Percentiles rank a stretch among this genome's conserved stretches.
These are phyloP conservation scores for Lochmaea capreae DNA, from an alignment of 2,888 invertebrate species.

Conservation along the genomic window DNA sequence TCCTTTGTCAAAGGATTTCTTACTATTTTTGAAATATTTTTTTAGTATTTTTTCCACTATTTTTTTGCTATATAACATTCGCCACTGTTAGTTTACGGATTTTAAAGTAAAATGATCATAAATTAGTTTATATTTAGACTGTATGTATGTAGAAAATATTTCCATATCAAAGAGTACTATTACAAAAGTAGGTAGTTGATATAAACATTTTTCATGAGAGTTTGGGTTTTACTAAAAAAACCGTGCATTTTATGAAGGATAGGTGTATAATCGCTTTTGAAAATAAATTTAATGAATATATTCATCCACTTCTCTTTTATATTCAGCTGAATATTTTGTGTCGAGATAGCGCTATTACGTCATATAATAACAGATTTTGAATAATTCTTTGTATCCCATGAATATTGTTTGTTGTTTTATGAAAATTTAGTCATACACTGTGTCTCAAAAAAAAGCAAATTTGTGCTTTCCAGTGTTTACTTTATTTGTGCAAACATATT, in stretches of 20 bases:
- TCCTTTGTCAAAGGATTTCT: no score
- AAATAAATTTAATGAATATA: not conserved
- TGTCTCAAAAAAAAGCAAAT: no score
- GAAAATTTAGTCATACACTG: no score
- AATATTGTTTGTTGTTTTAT: not conserved
- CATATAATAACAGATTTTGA: not conserved
- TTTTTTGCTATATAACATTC: no score
- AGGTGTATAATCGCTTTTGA: not conserved
- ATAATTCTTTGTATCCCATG: not conserved
- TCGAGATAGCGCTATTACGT: not conserved
- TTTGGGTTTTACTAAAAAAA: not conserved
- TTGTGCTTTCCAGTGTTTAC: no score
- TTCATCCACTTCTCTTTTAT: not conserved
- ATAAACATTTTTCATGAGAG: not conserved
- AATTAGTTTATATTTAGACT: not conserved
- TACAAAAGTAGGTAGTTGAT: not conserved
- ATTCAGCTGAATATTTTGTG: not conserved
- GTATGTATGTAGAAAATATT: not conserved
- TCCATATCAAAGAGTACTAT: not conserved
- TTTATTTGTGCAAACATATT: not conserved
- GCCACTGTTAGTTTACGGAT: no score
- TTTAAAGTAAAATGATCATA: conserved; percentile 27
- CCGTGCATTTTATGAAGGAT: not conserved
- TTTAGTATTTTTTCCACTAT: no score
- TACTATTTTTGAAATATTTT: no score